Percentiles rank a stretch among this genome's conserved stretches.
Conservation (phyloP, 2,113 vertebrate species). For the Phodopus roborovskii region DNA sequence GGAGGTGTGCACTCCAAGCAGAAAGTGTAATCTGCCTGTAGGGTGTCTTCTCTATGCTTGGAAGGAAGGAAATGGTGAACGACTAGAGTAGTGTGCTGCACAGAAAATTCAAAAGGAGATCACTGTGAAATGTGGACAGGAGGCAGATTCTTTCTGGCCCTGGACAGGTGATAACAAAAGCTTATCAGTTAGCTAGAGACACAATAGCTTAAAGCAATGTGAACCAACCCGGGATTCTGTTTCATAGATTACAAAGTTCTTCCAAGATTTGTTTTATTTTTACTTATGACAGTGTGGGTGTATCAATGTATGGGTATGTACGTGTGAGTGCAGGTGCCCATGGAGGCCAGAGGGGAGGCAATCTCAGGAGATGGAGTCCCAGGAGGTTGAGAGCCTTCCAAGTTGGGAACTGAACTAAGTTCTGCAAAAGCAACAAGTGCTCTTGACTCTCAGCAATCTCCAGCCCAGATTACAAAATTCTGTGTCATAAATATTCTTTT, state of each 20-base stretch:
- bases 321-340: neutral
- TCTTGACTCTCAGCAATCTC: neutral
- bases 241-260: neutral
- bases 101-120: neutral
- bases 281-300: neutral
- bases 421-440: neutral
- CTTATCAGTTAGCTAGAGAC: neutral
- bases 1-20: neutral
- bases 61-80: neutral
- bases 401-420: neutral
- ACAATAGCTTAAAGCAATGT: neutral
- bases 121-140: neutral
- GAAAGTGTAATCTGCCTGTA: neutral
- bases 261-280: neutral
- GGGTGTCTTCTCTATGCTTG: neutral
- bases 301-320: neutral
- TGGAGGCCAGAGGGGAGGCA: neutral
- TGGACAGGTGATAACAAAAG: neutral
- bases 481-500: conserved; percentile 5
- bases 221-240: neutral
- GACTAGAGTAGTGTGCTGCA: neutral
- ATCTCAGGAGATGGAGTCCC: neutral
- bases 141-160: neutral
- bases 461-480: neutral
- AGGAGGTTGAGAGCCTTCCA: neutral